These are phyloP conservation scores for Neodiprion virginianus DNA, from an alignment of 1,140 invertebrate species.

Conservation along the genomic window DNA sequence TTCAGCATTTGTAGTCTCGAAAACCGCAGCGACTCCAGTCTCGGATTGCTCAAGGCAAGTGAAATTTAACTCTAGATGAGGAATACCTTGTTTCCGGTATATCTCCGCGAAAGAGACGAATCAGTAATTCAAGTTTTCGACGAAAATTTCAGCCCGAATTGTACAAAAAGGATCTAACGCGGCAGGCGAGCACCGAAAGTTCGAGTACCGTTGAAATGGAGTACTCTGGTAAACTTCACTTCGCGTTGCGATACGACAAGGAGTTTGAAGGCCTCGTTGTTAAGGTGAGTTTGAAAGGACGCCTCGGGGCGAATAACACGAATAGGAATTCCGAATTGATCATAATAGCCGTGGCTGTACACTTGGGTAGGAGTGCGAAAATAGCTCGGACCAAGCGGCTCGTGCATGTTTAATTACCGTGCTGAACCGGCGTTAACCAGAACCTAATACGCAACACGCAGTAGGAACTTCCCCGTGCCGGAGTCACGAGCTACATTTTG, in stretches of 20 bases:
- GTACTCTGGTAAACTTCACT: constrained; percentile 79
- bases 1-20: constrained; percentile 78
- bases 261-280: constrained; percentile 78
- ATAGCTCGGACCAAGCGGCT: no score
- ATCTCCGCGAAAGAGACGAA: not conserved
- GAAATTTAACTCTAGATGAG: constrained; percentile 10
- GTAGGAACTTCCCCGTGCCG: no score
- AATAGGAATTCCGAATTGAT: no score
- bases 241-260: constrained; percentile 77
- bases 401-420: no score
- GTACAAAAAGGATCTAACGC: constrained; percentile 76
- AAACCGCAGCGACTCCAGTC: constrained; percentile 69
- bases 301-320: not conserved
- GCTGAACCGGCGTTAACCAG: no score
- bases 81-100: not conserved
- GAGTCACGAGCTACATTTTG: no score
- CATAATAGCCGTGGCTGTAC: no score
- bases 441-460: no score
- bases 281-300: constrained; percentile 64
- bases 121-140: constrained; percentile 6
- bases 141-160: constrained; percentile 73
- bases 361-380: no score
- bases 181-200: constrained; percentile 78
- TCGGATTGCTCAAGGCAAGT: constrained; percentile 73
- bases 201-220: constrained; percentile 71